Evolutionary conservation across 2,113 vertebrate genomes (phyloP).

Genomic region (Pseudopipra pipra): DNA sequence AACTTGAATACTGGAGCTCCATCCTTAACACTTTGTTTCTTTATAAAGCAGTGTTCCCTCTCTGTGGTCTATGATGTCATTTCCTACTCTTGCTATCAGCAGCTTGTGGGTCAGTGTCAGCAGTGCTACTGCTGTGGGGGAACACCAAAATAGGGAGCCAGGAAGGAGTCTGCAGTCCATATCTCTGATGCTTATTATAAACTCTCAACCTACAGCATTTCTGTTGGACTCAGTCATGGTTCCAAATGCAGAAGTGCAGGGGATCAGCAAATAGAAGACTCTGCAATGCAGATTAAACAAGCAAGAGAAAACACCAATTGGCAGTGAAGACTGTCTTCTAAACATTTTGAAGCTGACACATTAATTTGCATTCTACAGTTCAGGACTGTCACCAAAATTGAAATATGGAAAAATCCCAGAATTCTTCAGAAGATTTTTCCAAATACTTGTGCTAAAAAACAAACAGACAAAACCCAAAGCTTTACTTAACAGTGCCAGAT

Average conservation of each 20-base stretch:
- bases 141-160: background rate
- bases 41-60: background rate
- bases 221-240: background rate
- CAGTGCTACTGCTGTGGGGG: background rate
- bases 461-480: background rate
- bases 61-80: background rate
- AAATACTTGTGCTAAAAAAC: background rate
- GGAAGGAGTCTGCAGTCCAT: background rate
- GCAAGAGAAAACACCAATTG: background rate
- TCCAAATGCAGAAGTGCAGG: background rate
- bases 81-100: background rate
- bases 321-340: background rate
- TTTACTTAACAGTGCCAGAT: background rate
- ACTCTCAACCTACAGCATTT: background rate
- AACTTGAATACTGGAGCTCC: background rate
- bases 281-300: slow-evolving; percentile 9
- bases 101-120: background rate
- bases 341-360: background rate
- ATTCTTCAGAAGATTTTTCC: background rate
- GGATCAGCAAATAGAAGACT: background rate
- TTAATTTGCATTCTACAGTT: background rate
- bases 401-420: background rate
- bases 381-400: background rate
- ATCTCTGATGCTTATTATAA: background rate
- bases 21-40: background rate